A percentile compares a stretch with the other conserved stretches of the same genome.
Conservation (phyloP, 1,140 invertebrate genomes). For the Heterodera carotae region DNA sequence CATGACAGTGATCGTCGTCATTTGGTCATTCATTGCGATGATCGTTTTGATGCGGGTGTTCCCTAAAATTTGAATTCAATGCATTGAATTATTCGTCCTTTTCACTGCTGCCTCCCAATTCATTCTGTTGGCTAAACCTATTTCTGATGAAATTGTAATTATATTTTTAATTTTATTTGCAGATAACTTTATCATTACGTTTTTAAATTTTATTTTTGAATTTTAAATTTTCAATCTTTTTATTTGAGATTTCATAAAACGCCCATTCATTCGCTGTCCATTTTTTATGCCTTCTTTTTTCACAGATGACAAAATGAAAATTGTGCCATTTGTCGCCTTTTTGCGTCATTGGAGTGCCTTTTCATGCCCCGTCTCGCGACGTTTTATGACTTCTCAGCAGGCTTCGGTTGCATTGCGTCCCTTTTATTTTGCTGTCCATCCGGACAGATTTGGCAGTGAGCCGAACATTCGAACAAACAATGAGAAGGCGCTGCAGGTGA, state of each 20-base stretch:
- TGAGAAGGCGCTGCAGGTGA: slow-evolving; percentile 44
- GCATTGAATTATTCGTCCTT: no score
- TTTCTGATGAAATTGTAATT: no score
- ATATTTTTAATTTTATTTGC: no score
- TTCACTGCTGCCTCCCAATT: no score
- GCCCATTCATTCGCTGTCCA: not conserved
- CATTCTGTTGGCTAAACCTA: no score
- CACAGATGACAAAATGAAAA: not conserved
- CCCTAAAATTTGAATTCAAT: slow-evolving; percentile 47
- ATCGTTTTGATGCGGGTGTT: slow-evolving; percentile 62
- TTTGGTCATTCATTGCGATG: slow-evolving; percentile 60
- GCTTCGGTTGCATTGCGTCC: slow-evolving; percentile 84
- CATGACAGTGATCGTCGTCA: slow-evolving; percentile 53
- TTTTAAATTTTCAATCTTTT: no score
- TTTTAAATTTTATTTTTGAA: no score
- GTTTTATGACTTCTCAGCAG: slow-evolving; percentile 71
- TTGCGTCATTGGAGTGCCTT: not conserved
- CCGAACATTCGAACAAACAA: slow-evolving; percentile 79
- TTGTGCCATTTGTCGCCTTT: not conserved
- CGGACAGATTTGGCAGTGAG: slow-evolving; percentile 87
- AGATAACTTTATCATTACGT: no score
- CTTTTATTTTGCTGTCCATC: slow-evolving; percentile 92
- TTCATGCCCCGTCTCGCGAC: not conserved
- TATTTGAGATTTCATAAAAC: no score
- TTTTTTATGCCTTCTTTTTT: not conserved